Evolutionary conservation across 1,140 invertebrate species (phyloP), one percentile per base, ranked within the genome.

Genomic region (Drosophila paulistorum): DNA sequence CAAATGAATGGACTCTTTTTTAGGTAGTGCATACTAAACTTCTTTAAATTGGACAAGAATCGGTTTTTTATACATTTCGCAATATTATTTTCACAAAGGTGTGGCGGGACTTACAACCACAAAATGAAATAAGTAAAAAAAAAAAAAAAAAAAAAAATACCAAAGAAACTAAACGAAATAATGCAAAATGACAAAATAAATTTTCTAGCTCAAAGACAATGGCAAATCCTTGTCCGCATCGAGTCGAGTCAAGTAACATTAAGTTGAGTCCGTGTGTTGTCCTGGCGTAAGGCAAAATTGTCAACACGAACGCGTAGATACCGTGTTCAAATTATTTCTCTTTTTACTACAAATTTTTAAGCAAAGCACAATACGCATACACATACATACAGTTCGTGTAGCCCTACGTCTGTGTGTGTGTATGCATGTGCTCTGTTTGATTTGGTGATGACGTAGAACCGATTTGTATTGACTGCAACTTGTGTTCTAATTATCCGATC

Each of bases 121-220:
- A 68, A 48, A 17, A 63, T 33, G 20, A 54, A 58, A 41, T 13
- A 59, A 61, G n/a, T 14, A 45, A 62, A 42, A 17, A 11, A 41
- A 5, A 17, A 42, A 37, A 60, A 54, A 54, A 7, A 57, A 51
- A 55, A 62, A n/a, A n/a, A n/a, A n/a, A n/a, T n/a, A n/a, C 37
- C 41, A 23, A 7, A 48, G 57, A 67, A 73, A 78, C 63, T 72
- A 73, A 79, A 79, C 77, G 57, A 73, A 78, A 79, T 78, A 79
- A 78, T 79, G 75, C 75, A 79, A 71, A 20, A 79, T 78, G 77
- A 79, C 77, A 78, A 78, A 79, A 78, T 79, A 79, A 79, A 79
- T 76, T 79, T 62, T 78, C 48, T 73, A 73, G 75, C 75, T 79
- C 77, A 79, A 79, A 75, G 77, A 79, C 77, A 78, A 30, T 79